Percentiles rank a stretch among this genome's conserved stretches.
phyloP scores from a whole-genome alignment of 2,797 vertebrate genomes.

The Eleutherodactylus coqui region DNA sequence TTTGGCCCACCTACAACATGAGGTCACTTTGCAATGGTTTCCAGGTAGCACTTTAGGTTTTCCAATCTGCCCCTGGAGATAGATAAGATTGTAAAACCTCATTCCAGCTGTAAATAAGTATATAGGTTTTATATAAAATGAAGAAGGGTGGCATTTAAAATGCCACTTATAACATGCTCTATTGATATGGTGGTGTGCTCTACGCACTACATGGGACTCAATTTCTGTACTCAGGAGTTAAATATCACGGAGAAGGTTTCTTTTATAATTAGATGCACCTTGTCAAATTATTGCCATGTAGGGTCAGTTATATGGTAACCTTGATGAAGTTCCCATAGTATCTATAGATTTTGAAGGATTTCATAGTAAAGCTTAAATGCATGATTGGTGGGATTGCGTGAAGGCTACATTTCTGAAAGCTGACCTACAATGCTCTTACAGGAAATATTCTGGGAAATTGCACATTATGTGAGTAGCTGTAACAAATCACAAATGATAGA shows the following conservation, averaged over 20 bases:
- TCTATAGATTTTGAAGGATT: background rate
- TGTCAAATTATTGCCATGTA: background rate
- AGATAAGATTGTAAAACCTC: background rate
- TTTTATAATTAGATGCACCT: background rate
- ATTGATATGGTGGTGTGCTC: background rate
- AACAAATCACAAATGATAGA: background rate
- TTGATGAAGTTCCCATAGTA: background rate
- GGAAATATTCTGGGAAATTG: background rate
- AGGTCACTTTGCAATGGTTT: no score
- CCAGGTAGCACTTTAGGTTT: no score
- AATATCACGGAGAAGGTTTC: background rate
- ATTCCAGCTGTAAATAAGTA: background rate
- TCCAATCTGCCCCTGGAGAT: no score
- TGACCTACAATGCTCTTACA: background rate
- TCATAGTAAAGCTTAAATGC: background rate
- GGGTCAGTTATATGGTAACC: background rate
- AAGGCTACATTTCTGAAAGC: background rate
- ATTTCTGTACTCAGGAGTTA: background rate
- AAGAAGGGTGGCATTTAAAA: background rate
- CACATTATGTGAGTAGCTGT: background rate
- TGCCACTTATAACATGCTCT: background rate
- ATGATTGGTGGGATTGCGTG: no score
- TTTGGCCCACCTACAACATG: no score
- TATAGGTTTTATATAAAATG: background rate
- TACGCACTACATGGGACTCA: background rate